Base-by-base conservation (phyloP, 2,113 vertebrate genomes). In the Eidolon helvum region DNA sequence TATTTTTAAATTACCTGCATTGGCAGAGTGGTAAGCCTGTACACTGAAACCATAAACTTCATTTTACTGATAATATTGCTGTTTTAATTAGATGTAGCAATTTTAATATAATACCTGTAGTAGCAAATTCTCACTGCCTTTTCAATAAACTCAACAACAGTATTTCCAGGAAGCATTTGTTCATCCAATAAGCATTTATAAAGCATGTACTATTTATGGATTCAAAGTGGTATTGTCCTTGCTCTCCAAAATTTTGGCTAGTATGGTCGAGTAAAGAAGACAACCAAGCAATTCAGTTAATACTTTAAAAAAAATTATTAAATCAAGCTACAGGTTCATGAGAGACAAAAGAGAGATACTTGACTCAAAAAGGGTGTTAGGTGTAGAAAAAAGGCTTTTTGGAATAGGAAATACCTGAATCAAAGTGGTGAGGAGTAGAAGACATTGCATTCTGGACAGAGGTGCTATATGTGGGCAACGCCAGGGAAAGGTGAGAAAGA, bases 1-100 rank as follows among this genome's bases (percentile, higher is more conserved):
- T 53, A 75, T 69, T 63, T 88, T 7, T 24, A 87, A 92, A 94
- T 94, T 55, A 48, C 50, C 28, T 95, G 61, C 24, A 92, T 93
- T 82, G 84, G 5, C 43, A 48, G 15, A 91, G 28, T 22, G 1
- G 22, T 72, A 48, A 66, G 4, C n/a, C 14, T 78, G 8, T 82
- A 59, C 8, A 66, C 5, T 30, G 24, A 84, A 92, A 80, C 12
- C 30, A 66, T 45, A 30, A 69, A 45, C 16, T 43, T 0, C 35
- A 85, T 82, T 90, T 90, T 71, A 69, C 38, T 95, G 59, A 95
- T 72, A 83, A 92, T 77, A 55, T 5, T 35, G 19, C 10, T 90
- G 8, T 69, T 30, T 2, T 63, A 50, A 96, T 90, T 82, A 96
- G 84, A 57, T 68, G 19, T 65, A 90, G 33, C 4, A 50, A 77